Evolutionary conservation across 2,888 invertebrate species (phyloP).

Genomic region (Protophormia terraenovae): DNA sequence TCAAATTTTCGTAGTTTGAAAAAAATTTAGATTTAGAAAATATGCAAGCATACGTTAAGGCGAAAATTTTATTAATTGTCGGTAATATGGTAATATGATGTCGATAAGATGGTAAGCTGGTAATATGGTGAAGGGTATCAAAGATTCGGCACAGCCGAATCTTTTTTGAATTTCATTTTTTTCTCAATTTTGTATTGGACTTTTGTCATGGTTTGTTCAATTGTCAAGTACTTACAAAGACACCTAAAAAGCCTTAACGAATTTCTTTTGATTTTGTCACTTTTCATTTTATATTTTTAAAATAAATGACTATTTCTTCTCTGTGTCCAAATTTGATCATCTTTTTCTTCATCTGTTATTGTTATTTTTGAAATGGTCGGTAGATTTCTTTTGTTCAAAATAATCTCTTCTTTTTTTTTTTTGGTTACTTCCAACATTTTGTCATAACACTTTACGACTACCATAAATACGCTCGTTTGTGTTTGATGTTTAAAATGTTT

Average conservation of each 20-base stretch:
- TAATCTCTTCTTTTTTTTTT: slow-evolving; percentile 48
- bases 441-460: slow-evolving; percentile 73
- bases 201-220: slow-evolving; percentile 56
- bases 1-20: too few relatives aligned
- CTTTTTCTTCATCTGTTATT: not conserved
- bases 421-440: slow-evolving; percentile 65
- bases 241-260: slow-evolving; percentile 58
- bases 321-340: not conserved
- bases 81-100: too few relatives aligned
- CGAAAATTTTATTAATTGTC: too few relatives aligned
- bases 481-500: slow-evolving; percentile 11
- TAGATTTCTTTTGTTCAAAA: not conserved
- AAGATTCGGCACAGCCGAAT: too few relatives aligned
- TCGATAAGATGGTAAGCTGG: too few relatives aligned
- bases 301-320: slow-evolving; percentile 52
- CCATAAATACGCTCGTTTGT: slow-evolving; percentile 43
- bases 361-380: not conserved
- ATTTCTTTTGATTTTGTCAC: slow-evolving; percentile 38
- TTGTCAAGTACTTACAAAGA: slow-evolving; percentile 53
- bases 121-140: too few relatives aligned
- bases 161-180: too few relatives aligned
- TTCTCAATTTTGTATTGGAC: too few relatives aligned
- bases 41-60: too few relatives aligned
- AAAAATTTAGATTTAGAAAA: too few relatives aligned
- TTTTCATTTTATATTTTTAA: slow-evolving; percentile 17